phyloP scores from a whole-genome alignment of 1,140 invertebrate species.

The Aricia agestis region DNA sequence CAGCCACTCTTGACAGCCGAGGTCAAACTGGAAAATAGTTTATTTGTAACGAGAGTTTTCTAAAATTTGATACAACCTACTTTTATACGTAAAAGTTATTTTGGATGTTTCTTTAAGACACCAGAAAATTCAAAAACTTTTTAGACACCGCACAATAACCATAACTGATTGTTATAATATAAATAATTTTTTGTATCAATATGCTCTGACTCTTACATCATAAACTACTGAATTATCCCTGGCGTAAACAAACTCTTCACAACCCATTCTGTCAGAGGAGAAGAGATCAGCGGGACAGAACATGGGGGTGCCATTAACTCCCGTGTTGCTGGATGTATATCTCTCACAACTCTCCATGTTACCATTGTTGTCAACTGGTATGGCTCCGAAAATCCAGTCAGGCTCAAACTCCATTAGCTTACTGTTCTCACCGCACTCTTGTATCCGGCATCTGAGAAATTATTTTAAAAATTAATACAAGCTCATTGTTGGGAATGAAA shows the following conservation, averaged over 20 bases:
- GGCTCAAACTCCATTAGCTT: slow-evolving; percentile 31
- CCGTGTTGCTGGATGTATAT: slow-evolving; percentile 27
- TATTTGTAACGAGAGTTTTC: too few relatives aligned
- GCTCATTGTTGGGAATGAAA: too few relatives aligned
- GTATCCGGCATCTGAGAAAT: slow-evolving; percentile 43
- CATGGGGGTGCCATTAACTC: slow-evolving; percentile 29
- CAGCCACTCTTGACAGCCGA: slow-evolving; percentile 51
- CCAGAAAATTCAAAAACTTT: too few relatives aligned
- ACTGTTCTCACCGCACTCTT: slow-evolving; percentile 48
- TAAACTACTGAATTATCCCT: slow-evolving; percentile 53
- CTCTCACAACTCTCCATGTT: slow-evolving; percentile 42
- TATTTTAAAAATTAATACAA: too few relatives aligned
- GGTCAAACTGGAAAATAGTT: slow-evolving; percentile 41
- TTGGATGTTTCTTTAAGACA: too few relatives aligned
- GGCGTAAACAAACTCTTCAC: slow-evolving; percentile 49
- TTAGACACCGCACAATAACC: too few relatives aligned
- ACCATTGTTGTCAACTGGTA: slow-evolving; percentile 33
- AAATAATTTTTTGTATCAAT: background rate
- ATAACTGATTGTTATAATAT: background rate
- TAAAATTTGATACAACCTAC: too few relatives aligned
- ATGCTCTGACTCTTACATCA: slow-evolving; percentile 40
- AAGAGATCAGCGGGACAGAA: slow-evolving; percentile 43
- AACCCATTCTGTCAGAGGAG: slow-evolving; percentile 29
- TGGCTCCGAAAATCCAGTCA: slow-evolving; percentile 44
- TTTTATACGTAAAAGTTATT: too few relatives aligned